These are phyloP conservation scores for Sardina pilchardus DNA, from an alignment of 2,113 vertebrate genomes.

Conservation along the genomic window DNA sequence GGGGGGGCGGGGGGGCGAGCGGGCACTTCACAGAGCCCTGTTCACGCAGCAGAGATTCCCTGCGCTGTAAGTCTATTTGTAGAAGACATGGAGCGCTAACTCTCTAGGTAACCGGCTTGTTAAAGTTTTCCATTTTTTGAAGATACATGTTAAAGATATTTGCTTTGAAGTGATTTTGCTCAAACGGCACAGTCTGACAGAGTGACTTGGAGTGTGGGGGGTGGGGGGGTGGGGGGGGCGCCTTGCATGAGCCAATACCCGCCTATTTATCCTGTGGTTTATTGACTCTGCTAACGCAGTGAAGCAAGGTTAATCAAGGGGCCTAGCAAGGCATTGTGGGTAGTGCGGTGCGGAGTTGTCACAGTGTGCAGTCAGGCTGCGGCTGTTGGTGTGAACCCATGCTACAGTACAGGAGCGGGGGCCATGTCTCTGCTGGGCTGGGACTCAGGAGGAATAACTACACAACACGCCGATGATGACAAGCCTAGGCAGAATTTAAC, in stretches of 20 bases:
- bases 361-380: conserved; percentile 6
- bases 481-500: conserved; percentile 69
- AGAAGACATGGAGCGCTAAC: conserved; percentile 75
- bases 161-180: conserved; percentile 47
- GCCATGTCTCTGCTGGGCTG: not conserved
- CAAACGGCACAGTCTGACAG: conserved; percentile 44
- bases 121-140: conserved; percentile 58
- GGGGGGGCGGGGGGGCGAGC: conserved; percentile 56
- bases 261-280: conserved; percentile 53
- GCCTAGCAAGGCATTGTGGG: conserved; percentile 39
- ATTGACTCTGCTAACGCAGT: conserved; percentile 46
- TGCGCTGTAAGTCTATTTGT: conserved; percentile 77
- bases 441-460: conserved; percentile 62
- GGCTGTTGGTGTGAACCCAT: not conserved
- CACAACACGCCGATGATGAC: conserved; percentile 64
- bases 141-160: conserved; percentile 46
- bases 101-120: conserved; percentile 75
- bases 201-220: conserved; percentile 17
- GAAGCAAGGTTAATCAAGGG: conserved; percentile 49
- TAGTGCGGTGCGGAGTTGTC: conserved; percentile 37
- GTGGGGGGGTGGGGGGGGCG: not conserved
- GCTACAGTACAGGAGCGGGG: not conserved
- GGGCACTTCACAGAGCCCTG: conserved; percentile 61
- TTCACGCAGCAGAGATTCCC: conserved; percentile 52
- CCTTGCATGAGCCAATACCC: conserved; percentile 18